Evolutionary conservation across 2,113 vertebrate genomes (phyloP).

Genomic region (Hippocampus barbouri): DNA sequence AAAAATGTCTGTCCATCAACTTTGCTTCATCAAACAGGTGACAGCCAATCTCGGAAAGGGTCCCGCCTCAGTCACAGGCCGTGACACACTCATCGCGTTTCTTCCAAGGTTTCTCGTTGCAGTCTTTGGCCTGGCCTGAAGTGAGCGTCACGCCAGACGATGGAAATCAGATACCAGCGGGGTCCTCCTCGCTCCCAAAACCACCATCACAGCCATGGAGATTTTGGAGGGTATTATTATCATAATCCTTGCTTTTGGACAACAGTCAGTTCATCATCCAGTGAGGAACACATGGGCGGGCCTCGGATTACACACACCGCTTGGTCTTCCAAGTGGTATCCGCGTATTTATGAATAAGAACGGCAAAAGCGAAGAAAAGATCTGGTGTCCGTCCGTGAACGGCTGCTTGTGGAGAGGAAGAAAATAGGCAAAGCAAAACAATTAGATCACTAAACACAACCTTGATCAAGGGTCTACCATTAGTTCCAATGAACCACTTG

Average conservation of each 20-base stretch:
- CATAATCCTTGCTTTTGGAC: slow-evolving; percentile 65
- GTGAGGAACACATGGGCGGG: not conserved
- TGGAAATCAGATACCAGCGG: slow-evolving; percentile 69
- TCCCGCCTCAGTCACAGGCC: slow-evolving; percentile 33
- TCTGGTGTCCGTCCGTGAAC: slow-evolving; percentile 35
- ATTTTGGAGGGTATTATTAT: slow-evolving; percentile 71
- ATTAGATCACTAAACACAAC: not conserved
- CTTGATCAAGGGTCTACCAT: no score
- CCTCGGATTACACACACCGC: slow-evolving; percentile 10
- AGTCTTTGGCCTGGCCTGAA: slow-evolving; percentile 46
- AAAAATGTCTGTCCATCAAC: slow-evolving; percentile 53
- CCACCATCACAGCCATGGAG: slow-evolving; percentile 72
- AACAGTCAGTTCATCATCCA: not conserved
- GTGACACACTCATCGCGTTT: slow-evolving; percentile 29
- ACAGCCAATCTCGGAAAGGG: slow-evolving; percentile 37
- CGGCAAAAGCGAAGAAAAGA: not conserved
- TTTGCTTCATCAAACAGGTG: slow-evolving; percentile 37
- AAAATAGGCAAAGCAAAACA: slow-evolving; percentile 14
- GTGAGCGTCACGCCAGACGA: slow-evolving; percentile 56
- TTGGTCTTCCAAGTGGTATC: slow-evolving; percentile 5
- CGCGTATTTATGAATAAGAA: not conserved
- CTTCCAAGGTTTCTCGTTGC: slow-evolving; percentile 27
- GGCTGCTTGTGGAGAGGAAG: slow-evolving; percentile 17
- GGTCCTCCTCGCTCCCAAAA: slow-evolving; percentile 62
- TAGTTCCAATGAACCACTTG: no score